Percentiles rank a stretch among this genome's conserved stretches.
Conservation (phyloP, 2,113 vertebrate genomes). For the Trogon melanurus region DNA sequence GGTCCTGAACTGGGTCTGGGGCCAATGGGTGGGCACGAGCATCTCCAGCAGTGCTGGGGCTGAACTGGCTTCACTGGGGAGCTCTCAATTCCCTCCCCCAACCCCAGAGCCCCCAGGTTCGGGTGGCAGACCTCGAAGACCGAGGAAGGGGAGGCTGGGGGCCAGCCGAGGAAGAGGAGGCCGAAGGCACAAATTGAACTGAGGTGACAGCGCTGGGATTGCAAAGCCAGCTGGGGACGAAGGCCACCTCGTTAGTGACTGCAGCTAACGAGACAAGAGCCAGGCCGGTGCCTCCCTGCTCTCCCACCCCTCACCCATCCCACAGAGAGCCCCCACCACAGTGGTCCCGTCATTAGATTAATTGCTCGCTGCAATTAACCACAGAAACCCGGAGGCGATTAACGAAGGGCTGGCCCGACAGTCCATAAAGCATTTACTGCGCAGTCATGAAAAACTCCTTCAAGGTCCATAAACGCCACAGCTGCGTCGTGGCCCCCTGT, state of each 20-base stretch:
- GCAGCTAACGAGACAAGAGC: not conserved
- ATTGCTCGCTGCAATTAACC: constrained; percentile 25
- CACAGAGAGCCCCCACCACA: not conserved
- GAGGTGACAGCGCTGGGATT: not conserved
- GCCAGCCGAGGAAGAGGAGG: not conserved
- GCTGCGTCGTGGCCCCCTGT: accelerated
- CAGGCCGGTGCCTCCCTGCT: not conserved
- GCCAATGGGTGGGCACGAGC: not conserved
- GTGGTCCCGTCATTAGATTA: not conserved
- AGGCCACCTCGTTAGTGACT: not conserved
- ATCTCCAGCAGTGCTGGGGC: accelerated
- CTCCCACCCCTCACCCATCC: not conserved
- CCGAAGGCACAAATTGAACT: not conserved
- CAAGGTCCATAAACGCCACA: not conserved
- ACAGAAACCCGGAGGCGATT: not conserved
- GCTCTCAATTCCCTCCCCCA: accelerated
- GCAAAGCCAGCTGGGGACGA: not conserved
- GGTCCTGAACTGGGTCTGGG: accelerated
- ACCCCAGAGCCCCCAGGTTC: not conserved
- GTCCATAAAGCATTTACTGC: not conserved
- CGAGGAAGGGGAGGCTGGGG: not conserved
- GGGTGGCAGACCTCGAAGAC: not conserved
- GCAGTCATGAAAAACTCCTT: not conserved
- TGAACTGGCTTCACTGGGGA: not conserved
- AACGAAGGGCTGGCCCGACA: not conserved